A percentile compares a stretch with the other conserved stretches of the same genome.
Conservation (phyloP, 2,888 invertebrate species). For the Drosophila cyrtoloma region DNA sequence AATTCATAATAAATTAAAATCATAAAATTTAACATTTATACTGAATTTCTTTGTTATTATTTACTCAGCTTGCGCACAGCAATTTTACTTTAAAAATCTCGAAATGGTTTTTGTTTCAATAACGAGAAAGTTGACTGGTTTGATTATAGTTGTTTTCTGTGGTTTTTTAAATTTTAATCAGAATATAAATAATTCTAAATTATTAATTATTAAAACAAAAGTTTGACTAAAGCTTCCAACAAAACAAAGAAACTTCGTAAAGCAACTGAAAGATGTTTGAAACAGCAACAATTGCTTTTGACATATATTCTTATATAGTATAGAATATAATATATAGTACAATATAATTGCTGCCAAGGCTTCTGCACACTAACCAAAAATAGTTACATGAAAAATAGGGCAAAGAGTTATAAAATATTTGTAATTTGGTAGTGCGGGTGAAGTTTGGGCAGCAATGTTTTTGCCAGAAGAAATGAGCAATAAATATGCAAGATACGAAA, state of each 20-base stretch:
- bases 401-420: background rate
- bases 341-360: background rate
- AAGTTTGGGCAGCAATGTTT: slow-evolving; percentile 14
- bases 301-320: background rate
- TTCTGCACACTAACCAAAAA: background rate
- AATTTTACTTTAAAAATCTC: background rate
- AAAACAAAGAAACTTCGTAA: background rate
- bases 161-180: background rate
- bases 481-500: slow-evolving; percentile 53
- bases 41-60: background rate
- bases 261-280: background rate
- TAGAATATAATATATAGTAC: background rate
- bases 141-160: background rate
- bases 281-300: background rate
- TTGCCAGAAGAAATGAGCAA: slow-evolving; percentile 58
- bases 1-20: background rate
- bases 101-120: background rate
- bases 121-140: background rate
- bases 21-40: background rate
- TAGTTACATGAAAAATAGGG: background rate
- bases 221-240: background rate
- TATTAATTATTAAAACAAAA: background rate
- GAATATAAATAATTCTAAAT: background rate
- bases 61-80: background rate
- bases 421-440: background rate